Conservation (phyloP, 2,797 vertebrate species). For the Glyptemys insculpta region DNA sequence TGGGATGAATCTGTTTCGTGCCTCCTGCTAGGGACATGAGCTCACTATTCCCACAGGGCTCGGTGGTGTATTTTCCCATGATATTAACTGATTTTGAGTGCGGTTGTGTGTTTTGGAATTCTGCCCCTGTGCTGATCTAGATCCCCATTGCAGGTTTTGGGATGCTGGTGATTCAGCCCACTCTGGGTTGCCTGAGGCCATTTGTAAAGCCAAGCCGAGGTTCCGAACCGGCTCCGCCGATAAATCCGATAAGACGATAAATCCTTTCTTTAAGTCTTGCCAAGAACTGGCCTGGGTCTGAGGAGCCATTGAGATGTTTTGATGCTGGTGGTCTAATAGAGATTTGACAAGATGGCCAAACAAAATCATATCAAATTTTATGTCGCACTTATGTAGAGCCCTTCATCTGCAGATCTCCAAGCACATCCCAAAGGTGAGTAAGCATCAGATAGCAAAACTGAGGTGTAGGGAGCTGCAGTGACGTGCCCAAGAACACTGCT, state of each 20-base stretch:
- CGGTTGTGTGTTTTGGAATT: slow-evolving; percentile 35
- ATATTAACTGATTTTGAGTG: slow-evolving; percentile 56
- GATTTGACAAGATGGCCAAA: background rate
- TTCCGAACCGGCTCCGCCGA: background rate
- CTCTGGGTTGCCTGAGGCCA: slow-evolving; percentile 18
- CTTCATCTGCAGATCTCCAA: background rate
- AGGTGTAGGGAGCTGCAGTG: background rate
- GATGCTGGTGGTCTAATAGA: background rate
- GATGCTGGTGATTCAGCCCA: background rate
- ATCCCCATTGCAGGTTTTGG: slow-evolving; percentile 30
- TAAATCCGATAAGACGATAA: background rate
- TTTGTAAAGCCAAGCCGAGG: background rate
- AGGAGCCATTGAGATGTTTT: background rate
- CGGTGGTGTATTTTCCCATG: slow-evolving; percentile 61
- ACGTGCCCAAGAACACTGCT: background rate
- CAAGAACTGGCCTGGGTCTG: background rate
- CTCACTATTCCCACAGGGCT: background rate
- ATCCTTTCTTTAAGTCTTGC: background rate
- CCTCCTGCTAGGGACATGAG: background rate
- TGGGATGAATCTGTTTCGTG: background rate
- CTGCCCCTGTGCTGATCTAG: slow-evolving; percentile 60
- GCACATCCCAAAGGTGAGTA: background rate
- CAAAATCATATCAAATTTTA: background rate
- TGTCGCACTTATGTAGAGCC: background rate
- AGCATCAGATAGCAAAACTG: rapidly evolving